Conservation (phyloP, 2,113 vertebrate species). For the Leucopsar rothschildi region DNA sequence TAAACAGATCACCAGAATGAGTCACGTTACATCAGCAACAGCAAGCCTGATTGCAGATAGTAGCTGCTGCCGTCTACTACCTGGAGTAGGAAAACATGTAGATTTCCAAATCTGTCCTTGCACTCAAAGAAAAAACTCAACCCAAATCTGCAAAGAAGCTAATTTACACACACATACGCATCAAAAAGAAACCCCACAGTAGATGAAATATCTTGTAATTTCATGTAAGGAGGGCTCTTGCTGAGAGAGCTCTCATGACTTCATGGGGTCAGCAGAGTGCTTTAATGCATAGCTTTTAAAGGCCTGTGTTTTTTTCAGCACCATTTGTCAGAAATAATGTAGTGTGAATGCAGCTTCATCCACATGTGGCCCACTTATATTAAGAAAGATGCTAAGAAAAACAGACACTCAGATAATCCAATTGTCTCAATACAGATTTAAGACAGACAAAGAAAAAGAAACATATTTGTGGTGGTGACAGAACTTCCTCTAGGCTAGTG, state of each 20-base stretch:
- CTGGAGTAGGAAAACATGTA: not conserved
- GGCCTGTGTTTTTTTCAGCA: not conserved
- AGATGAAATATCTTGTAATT: not conserved
- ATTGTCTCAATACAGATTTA: not conserved
- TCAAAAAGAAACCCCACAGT: not conserved
- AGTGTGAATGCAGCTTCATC: not conserved
- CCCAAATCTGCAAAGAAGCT: not conserved
- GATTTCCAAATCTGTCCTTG: not conserved
- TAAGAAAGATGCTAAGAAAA: not conserved
- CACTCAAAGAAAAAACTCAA: not conserved
- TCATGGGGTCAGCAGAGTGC: not conserved
- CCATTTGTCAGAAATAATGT: conserved; percentile 27
- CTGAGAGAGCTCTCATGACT: not conserved
- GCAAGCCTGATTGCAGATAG: not conserved
- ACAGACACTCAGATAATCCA: not conserved
- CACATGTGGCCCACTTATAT: not conserved
- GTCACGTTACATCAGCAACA: not conserved
- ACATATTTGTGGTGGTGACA: not conserved
- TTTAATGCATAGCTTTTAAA: conserved; percentile 1
- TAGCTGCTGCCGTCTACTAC: not conserved
- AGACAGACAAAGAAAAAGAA: not conserved
- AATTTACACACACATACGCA: not conserved
- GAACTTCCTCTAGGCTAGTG: not conserved
- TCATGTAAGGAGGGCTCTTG: not conserved
- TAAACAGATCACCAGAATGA: not conserved